Conservation (phyloP, 2,797 vertebrate species). For the Luscinia luscinia region DNA sequence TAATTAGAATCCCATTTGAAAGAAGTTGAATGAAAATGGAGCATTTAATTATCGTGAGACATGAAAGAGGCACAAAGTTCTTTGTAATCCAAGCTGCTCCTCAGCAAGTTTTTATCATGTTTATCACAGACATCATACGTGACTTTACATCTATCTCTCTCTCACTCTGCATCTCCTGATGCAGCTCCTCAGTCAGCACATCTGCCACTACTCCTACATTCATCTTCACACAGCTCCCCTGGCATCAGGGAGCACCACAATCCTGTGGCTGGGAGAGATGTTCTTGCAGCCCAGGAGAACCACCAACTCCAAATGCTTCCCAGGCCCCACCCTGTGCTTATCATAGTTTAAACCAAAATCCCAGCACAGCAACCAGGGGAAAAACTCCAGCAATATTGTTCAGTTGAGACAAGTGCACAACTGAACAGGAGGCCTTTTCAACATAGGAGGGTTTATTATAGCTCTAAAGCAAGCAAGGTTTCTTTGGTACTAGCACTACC, state of each 20-base stretch:
- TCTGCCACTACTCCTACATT: conserved; percentile 19
- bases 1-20: conserved; percentile 45
- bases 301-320: not conserved
- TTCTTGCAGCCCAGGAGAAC: not conserved
- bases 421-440: not conserved
- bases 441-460: not conserved
- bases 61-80: conserved; percentile 32
- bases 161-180: conserved; percentile 2
- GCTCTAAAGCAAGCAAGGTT: not conserved
- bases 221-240: not conserved
- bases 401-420: accelerated
- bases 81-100: conserved; percentile 22
- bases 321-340: not conserved
- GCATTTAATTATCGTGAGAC: not conserved
- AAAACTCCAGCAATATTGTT: not conserved
- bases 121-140: not conserved
- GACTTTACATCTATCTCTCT: not conserved
- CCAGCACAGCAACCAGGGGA: not conserved
- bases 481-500: not conserved
- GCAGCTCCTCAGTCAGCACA: conserved; percentile 29
- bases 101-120: conserved; percentile 44
- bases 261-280: not conserved
- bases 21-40: conserved; percentile 4
- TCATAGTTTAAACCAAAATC: not conserved
- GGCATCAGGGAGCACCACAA: not conserved